Evolutionary conservation across 2,113 vertebrate species (phyloP).

Genomic region (Callochromis pleurospilus): DNA sequence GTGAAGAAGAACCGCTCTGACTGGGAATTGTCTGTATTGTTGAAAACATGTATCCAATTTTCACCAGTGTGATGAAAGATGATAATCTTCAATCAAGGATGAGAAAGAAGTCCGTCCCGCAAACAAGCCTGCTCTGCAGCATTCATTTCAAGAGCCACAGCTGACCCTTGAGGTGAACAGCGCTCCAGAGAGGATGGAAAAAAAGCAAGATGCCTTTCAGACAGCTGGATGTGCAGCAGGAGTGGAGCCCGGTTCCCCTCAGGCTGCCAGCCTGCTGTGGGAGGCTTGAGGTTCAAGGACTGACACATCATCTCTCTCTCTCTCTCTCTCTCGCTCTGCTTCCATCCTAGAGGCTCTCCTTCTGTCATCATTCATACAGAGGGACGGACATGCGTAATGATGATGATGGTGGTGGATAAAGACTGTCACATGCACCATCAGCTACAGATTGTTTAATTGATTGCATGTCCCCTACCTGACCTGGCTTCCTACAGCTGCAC

Average conservation of each 20-base stretch:
- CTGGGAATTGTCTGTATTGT: background rate
- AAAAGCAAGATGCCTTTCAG: background rate
- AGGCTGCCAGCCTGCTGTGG: background rate
- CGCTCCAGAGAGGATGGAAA: background rate
- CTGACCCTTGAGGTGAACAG: background rate
- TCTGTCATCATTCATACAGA: slow-evolving; percentile 31
- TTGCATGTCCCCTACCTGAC: slow-evolving; percentile 17
- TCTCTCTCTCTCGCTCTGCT: background rate
- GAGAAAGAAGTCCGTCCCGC: background rate
- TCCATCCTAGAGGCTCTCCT: background rate
- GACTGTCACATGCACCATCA: slow-evolving; percentile 24
- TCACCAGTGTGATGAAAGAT: background rate
- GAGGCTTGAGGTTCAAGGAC: slow-evolving; percentile 39
- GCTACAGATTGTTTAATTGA: slow-evolving; percentile 30
- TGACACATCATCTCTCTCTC: slow-evolving; percentile 27
- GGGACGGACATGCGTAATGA: slow-evolving; percentile 40
- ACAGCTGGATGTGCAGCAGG: slow-evolving; percentile 23
- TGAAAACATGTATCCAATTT: background rate
- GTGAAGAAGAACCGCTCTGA: background rate
- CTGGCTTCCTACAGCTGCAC: background rate
- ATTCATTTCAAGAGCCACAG: background rate
- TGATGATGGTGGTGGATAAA: slow-evolving; percentile 24
- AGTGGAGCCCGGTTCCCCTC: slow-evolving; percentile 2
- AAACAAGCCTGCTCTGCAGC: background rate
- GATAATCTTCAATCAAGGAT: background rate